Base-by-base conservation (phyloP, 2,797 vertebrate species). In the Argyrosomus regius region DNA sequence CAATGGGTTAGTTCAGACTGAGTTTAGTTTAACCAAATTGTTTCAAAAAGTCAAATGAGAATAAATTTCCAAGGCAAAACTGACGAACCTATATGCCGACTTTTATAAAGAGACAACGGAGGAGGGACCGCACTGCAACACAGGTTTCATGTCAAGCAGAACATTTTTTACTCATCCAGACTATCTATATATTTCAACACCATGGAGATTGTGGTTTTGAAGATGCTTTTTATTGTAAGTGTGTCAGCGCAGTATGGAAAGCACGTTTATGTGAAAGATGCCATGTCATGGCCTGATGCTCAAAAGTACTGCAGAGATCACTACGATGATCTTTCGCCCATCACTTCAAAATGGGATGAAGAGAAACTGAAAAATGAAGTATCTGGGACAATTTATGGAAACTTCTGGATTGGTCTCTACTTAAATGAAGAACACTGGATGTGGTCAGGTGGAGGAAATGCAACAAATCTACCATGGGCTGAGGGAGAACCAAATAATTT, bases 241-340 rank as follows among this genome's bases (percentile, higher is more conserved):
- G 64, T 58, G 12, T 73, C 1, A 0, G 12, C 6, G 0, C 16
- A 50, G 16, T 70, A 43, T 18, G 61, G 67, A 67, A 68, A 86
- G 14, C 53, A 84, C 22, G n/a, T 78, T 53, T 75, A 70, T 20
- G 53, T 80, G 3, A 2, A 0, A 31, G 0, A 0, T 1, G 0
- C 0, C 0, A 0, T 0, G 0, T 1, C 5, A 3, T 78, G 67
- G 75, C 0, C 0, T 14, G 0, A 17, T 0, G 88, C 85, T 75
- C 67, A 61, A 9, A 0, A 2, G 0, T 71, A 75, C 66, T 91
- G 87, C 71, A 65, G 26, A 67, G 0, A 0, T 3, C 0, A 62
- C 17, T 41, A 78, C 69, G 12, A 16, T 3, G 86, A 89, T 62
- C 78, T 91, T 22, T 75, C 74, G 17, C 66, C 74, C 20, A 31